Evolutionary conservation across 2,797 vertebrate species (phyloP).

Genomic region (Chaenodraco wilsoni): DNA sequence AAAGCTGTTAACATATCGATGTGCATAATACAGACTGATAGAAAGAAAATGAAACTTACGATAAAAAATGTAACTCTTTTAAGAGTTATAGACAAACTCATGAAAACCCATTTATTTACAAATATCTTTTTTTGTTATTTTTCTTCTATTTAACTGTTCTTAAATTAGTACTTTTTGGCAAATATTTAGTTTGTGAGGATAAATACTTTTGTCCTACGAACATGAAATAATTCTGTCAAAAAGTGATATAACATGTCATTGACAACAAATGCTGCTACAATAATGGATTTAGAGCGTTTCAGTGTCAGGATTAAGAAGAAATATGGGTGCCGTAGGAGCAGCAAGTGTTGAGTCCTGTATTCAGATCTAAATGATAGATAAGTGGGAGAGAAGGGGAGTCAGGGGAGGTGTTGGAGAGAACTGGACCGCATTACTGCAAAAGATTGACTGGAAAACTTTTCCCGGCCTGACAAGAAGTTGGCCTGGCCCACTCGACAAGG

Average conservation of each 20-base stretch:
- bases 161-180: neutral
- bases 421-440: constrained; percentile 78
- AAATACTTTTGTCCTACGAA: neutral
- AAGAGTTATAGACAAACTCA: neutral
- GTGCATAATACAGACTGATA: neutral
- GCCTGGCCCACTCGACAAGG: constrained; percentile 71
- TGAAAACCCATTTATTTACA: too few species aligned
- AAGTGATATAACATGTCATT: neutral
- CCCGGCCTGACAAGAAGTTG: constrained; percentile 77
- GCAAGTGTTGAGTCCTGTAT: constrained; percentile 19
- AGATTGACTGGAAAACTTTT: constrained; percentile 81
- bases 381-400: constrained; percentile 17
- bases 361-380: constrained; percentile 39
- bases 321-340: constrained; percentile 14
- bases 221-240: neutral
- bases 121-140: neutral
- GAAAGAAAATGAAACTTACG: neutral
- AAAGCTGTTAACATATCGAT: neutral
- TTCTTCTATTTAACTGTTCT: neutral
- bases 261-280: neutral
- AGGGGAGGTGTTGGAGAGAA: constrained; percentile 29
- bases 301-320: neutral
- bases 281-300: neutral
- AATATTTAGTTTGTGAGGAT: neutral
- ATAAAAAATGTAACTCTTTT: neutral